A percentile compares a stretch with the other conserved stretches of the same genome.
Evolutionary conservation across 2,888 invertebrate species (phyloP).

Genomic region (Drosophila meridiana): DNA sequence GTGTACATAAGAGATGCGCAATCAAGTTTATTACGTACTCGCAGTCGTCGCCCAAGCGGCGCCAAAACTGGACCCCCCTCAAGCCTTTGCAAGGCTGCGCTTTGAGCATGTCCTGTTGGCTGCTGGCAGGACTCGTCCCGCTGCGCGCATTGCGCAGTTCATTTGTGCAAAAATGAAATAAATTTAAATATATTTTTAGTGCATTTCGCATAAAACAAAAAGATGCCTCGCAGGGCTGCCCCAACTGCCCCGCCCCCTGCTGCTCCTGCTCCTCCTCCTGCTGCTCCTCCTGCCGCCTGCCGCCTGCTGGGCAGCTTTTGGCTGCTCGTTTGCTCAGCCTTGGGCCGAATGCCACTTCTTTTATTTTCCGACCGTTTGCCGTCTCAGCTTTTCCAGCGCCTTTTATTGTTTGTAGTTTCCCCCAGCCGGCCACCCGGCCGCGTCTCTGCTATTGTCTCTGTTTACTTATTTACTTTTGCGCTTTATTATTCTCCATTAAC

Average conservation of each 20-base stretch:
- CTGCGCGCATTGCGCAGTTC: conserved; percentile 60
- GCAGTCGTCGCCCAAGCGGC: conserved; percentile 68
- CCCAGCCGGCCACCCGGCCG: conserved; percentile 5
- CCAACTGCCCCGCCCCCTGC: conserved; percentile 4
- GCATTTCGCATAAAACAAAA: conserved; percentile 81
- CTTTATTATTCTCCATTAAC: conserved; percentile 80
- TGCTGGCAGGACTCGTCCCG: conserved; percentile 10
- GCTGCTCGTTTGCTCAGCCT: conserved; percentile 55
- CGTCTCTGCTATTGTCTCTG: conserved; percentile 52
- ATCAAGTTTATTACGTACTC: conserved; percentile 78
- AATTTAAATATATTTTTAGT: conserved; percentile 81
- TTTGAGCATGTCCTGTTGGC: conserved; percentile 59
- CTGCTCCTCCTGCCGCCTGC: background rate
- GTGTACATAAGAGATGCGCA: conserved; percentile 70
- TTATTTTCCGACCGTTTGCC: conserved; percentile 79
- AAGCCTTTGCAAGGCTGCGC: conserved; percentile 67
- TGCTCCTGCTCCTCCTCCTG: background rate
- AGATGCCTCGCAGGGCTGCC: conserved; percentile 70
- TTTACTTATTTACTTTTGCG: conserved; percentile 81
- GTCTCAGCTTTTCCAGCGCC: conserved; percentile 68
- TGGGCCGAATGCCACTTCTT: conserved; percentile 46
- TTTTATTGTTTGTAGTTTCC: conserved; percentile 78
- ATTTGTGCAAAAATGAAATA: conserved; percentile 78
- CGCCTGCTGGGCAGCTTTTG: conserved; percentile 42
- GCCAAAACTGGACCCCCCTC: conserved; percentile 45